A percentile compares a stretch with the other conserved stretches of the same genome.
phyloP scores from a whole-genome alignment of 1,140 invertebrate species.

The Drosophila jambulina region DNA sequence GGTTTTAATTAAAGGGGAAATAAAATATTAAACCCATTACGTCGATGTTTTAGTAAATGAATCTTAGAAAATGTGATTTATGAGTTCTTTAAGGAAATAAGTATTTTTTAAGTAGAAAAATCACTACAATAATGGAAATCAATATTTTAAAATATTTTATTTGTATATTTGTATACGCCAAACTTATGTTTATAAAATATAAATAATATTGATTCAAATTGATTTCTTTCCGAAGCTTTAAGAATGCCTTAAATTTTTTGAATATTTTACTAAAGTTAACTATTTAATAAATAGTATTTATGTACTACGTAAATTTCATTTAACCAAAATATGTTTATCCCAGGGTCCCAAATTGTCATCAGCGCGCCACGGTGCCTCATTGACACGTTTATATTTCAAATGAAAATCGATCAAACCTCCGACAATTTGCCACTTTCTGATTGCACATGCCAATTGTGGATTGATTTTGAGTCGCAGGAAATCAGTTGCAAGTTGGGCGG shows the following conservation, averaged over 20 bases:
- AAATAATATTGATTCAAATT: not conserved
- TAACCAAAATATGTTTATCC: not conserved
- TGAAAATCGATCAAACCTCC: conserved; percentile 11
- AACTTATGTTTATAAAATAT: not conserved
- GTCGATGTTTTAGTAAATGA: not conserved
- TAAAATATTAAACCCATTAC: not conserved
- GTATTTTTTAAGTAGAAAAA: too few relatives aligned
- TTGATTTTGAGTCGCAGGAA: conserved; percentile 21
- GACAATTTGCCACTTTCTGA: conserved; percentile 36
- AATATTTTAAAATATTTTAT: not conserved
- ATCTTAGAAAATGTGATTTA: not conserved
- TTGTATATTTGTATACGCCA: not conserved
- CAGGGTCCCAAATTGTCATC: not conserved
- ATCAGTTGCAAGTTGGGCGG: conserved; percentile 18
- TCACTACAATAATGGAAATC: not conserved
- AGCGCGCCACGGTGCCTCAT: not conserved
- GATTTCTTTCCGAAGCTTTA: too few relatives aligned
- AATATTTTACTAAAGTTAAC: not conserved
- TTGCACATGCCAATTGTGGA: conserved; percentile 48
- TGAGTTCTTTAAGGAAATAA: too few relatives aligned
- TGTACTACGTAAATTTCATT: not conserved
- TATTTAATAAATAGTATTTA: too few relatives aligned
- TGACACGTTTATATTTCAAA: conserved; percentile 18
- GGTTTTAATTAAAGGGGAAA: conserved; percentile 1
- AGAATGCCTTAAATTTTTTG: too few relatives aligned